Conservation (phyloP, 2,888 invertebrate genomes). For the Deroplatys truncata region DNA sequence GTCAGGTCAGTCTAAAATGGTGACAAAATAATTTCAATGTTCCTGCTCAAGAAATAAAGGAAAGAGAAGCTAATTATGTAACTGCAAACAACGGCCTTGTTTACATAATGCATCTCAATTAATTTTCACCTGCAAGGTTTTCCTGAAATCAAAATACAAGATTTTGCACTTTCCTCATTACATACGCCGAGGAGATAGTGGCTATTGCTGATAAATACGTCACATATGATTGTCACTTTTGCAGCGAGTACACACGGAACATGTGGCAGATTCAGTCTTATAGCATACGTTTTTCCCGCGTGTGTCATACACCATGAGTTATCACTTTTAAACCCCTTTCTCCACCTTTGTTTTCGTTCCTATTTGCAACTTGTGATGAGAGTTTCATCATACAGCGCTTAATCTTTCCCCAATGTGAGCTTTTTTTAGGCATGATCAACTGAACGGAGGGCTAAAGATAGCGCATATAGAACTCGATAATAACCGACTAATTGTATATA, state of each 20-base stretch:
- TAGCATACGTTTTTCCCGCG: background rate
- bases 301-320: background rate
- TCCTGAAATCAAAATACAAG: background rate
- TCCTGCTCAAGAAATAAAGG: background rate
- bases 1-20: background rate
- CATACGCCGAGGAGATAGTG: background rate
- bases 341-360: background rate
- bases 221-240: background rate
- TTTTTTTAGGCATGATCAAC: no score
- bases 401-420: background rate
- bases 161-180: background rate
- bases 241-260: background rate
- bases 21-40: background rate
- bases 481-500: background rate
- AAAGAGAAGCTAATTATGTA: background rate
- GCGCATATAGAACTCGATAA: background rate
- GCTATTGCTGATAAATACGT: background rate
- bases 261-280: background rate
- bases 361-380: background rate
- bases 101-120: background rate
- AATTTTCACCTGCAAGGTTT: background rate
- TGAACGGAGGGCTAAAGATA: background rate
- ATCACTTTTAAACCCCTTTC: background rate
- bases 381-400: background rate
- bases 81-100: background rate